Evolutionary conservation across 2,113 vertebrate species (phyloP).

Genomic region (Esox niger): DNA sequence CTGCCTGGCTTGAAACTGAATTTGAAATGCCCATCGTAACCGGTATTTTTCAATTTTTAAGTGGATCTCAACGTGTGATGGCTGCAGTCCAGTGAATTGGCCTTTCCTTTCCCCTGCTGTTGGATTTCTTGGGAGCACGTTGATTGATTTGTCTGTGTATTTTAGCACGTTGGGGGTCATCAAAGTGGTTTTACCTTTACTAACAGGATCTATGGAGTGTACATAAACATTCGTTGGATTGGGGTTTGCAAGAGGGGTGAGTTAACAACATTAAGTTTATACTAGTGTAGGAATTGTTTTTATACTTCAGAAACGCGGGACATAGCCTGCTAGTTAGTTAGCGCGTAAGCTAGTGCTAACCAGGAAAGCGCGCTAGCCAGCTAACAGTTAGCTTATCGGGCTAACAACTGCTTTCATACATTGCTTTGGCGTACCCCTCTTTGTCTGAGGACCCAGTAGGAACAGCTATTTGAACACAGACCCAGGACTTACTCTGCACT

Average conservation of each 20-base stretch:
- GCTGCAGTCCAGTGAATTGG: slow-evolving; percentile 62
- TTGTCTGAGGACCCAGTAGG: slow-evolving; percentile 55
- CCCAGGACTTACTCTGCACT: no score
- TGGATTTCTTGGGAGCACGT: slow-evolving; percentile 55
- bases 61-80: slow-evolving; percentile 62
- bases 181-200: slow-evolving; percentile 27
- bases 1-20: slow-evolving; percentile 18
- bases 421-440: slow-evolving; percentile 30
- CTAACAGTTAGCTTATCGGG: neutral
- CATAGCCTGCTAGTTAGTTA: neutral
- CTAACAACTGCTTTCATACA: slow-evolving; percentile 16
- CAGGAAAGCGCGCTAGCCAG: neutral
- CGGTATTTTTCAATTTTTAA: slow-evolving; percentile 45
- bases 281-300: slow-evolving; percentile 23
- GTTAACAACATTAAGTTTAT: slow-evolving; percentile 17
- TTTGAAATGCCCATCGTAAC: slow-evolving; percentile 38
- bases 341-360: neutral
- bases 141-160: slow-evolving; percentile 47
- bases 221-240: slow-evolving; percentile 52
- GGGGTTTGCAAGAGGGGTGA: slow-evolving; percentile 59
- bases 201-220: slow-evolving; percentile 64
- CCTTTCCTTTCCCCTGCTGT: slow-evolving; percentile 26
- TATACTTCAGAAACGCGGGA: slow-evolving; percentile 44
- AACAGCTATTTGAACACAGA: neutral
- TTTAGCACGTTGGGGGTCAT: slow-evolving; percentile 35